Evolutionary conservation across 2,797 vertebrate genomes (phyloP), one percentile per base, ranked within the genome.

Genomic region (Rousettus madagascariensis): DNA sequence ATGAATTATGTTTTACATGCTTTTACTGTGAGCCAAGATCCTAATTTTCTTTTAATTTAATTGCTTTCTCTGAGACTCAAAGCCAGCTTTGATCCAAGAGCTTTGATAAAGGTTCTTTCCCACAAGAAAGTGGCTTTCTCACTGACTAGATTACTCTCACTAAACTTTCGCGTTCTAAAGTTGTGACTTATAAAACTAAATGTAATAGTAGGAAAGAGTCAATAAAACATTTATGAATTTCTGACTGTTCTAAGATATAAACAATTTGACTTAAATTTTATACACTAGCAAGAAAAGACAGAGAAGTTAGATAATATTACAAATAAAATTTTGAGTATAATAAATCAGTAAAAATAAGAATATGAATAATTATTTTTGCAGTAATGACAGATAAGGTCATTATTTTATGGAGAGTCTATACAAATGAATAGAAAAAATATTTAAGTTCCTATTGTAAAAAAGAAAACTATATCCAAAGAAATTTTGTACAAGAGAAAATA

Each of bases 21-120:
- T 95, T 22, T 94, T 71, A 78, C 57, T 82, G 63, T 92, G 55
- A 97, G 86, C 43, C 94, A 95, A 93, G 33, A 97, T 90, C 55
- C 61, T 79, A 83, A 91, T 90, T 96, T 94, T 95, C 93, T 89
- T 97, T 96, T 90, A 74, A 82, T 74, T 38, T 90, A 94, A 96
- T 91, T 96, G 49, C 66, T 88, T 94, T 96, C 38, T 82, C 53
- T 91, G 66, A 93, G 38, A 77, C 49, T 86, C 74, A 91, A 94
- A 91, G 65, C 43, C 57, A 36, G 36, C 75, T 94, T 94, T 96
- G 94, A 96, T 96, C 74, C 51, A 80, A 63, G 30, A 84, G 78
- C 78, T 96, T 95, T 97, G 82, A 95, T 92, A 90, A 88, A 95
- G 80, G 79, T 95, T n/a, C 46, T 82, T 90, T 71, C 71, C 36